Percentiles rank a stretch among this genome's conserved stretches.
These are phyloP conservation scores for Blennius ocellaris DNA, from an alignment of 2,113 vertebrate genomes.

Conservation along the genomic window DNA sequence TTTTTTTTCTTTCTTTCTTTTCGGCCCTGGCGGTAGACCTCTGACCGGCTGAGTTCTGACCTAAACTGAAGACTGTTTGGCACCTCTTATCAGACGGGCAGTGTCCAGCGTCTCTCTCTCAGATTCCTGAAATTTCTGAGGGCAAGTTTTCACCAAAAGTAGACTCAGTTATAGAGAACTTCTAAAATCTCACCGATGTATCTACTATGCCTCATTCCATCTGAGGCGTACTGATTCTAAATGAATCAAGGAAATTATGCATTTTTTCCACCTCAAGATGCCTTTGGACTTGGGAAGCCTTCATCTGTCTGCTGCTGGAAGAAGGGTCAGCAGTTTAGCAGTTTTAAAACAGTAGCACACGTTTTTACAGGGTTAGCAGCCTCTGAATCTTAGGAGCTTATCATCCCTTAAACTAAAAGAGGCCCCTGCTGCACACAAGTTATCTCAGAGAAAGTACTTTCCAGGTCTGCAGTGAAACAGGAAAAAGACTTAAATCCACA, in stretches of 20 bases:
- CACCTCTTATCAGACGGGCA: conserved; percentile 20
- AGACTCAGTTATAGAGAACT: conserved; percentile 23
- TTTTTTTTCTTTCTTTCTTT: no score
- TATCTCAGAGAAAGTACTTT: conserved; percentile 7
- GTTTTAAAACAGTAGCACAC: conserved; percentile 29
- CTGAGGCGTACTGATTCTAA: conserved; percentile 2
- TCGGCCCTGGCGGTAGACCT: not conserved
- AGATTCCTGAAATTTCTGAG: conserved; percentile 52
- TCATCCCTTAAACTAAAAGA: conserved; percentile 9
- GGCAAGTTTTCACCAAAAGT: conserved; percentile 34
- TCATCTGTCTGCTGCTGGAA: not conserved
- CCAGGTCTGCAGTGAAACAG: conserved; percentile 11
- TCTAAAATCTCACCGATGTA: not conserved
- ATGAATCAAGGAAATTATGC: not conserved
- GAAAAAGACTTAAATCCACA: conserved; percentile 1
- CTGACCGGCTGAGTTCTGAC: conserved; percentile 38
- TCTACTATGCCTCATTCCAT: not conserved
- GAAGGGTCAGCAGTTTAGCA: conserved; percentile 17
- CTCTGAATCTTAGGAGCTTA: conserved; percentile 22
- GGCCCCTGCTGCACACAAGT: not conserved
- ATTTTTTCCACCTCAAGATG: not conserved
- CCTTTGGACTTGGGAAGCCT: not conserved
- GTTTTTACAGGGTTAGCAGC: conserved; percentile 10
- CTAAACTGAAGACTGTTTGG: conserved; percentile 8
- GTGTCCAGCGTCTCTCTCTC: conserved; percentile 15